Evolutionary conservation across 2,797 vertebrate species (phyloP), one percentile per base, ranked within the genome.

Genomic region (Gobio occitaniae): DNA sequence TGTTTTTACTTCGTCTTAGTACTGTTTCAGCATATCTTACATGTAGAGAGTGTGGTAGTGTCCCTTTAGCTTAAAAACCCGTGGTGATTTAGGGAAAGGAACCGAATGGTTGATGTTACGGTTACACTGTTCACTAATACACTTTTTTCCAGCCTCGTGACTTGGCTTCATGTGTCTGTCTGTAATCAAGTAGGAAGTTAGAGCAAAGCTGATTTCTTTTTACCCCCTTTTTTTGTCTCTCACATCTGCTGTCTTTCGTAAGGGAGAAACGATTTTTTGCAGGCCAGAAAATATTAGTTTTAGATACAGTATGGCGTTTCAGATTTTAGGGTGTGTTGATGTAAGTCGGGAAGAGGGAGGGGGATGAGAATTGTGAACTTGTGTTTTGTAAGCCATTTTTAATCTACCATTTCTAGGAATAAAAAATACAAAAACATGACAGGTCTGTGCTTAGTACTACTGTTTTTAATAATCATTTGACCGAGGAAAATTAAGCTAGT

Each of bases 11-110:
- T 88, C 78, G 50, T 86, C 83, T 80, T 85, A 87, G 83, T 86
- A 88, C 87, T 63, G 63, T 86, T 86, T 84, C 78, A 84, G 80
- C 83, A 72, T 90, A 88, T 88, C 82, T 88, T 88, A 86, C 84
- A 86, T 75, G 83, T 87, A 88, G 83, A 82, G 80, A 68, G 87
- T 88, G 84, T 90, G 86, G 47, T 88, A 84, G 84, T 86, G 87
- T 90, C 78, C 80, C 82, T 85, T 88, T 89, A 88, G 86, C 78
- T 74, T 88, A 74, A 63, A 76, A n/a, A 12, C 79, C 76, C 10
- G 54, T 88, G 44, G 84, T 85, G 68, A 85, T 80, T 80, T 86
- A 84, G 80, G 54, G 84, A 81, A 66, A 84, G 68, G 78, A 84
- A 16, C 54, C 41, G 15, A 63, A 85, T 76, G 83, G 83, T 87